Conservation (phyloP, 2,888 invertebrate species). For the Tinea trinotella region DNA sequence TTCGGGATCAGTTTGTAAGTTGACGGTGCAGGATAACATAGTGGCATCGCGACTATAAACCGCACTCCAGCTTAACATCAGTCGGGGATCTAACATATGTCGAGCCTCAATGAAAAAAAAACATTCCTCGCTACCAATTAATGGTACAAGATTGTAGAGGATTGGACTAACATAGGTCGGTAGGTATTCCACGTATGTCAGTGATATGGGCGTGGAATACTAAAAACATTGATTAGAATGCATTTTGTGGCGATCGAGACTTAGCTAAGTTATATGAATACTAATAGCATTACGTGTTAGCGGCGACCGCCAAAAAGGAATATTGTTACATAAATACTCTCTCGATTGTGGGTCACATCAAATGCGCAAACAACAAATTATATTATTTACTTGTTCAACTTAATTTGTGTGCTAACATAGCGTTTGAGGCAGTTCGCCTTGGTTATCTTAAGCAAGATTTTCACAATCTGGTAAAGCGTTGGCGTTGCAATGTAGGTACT, state of each 20-base stretch:
- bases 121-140: neutral
- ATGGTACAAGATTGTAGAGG: neutral
- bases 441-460: conserved; percentile 45
- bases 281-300: conserved; percentile 25
- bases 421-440: conserved; percentile 18
- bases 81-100: no score
- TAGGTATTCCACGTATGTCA: conserved; percentile 20
- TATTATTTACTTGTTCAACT: conserved; percentile 7
- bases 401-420: conserved; percentile 2
- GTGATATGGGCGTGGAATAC: conserved; percentile 28
- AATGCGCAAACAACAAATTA: conserved; percentile 25
- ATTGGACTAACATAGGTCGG: conserved; percentile 1
- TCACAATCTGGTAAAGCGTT: conserved; percentile 41
- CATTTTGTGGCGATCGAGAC: conserved; percentile 29
- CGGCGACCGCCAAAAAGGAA: conserved; percentile 27
- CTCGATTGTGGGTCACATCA: conserved; percentile 26
- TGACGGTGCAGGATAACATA: no score
- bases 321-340: conserved; percentile 23
- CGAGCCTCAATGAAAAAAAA: neutral
- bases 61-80: no score
- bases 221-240: conserved; percentile 32
- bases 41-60: no score
- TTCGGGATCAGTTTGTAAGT: no score
- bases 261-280: conserved; percentile 32
- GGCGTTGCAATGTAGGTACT: neutral